Percentiles rank a stretch among this genome's conserved stretches.
Conservation (phyloP, 2,113 vertebrate genomes). For the Toxotes chatareus region DNA sequence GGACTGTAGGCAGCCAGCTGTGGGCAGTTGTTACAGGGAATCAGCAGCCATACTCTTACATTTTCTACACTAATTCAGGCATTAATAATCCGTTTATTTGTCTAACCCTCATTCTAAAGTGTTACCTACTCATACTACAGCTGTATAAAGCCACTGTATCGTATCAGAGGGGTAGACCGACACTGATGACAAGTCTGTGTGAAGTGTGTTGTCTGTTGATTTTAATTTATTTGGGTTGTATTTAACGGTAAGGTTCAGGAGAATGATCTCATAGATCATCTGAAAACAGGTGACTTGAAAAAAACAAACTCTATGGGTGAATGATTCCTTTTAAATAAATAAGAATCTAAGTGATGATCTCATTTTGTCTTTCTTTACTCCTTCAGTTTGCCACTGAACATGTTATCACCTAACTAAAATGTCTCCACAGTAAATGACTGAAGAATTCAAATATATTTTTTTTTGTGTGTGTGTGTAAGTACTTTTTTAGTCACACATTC, state of each 20-base stretch:
- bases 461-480: too few species aligned
- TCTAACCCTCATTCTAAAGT: slow-evolving; percentile 30
- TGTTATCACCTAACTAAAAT: not conserved
- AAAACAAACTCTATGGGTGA: slow-evolving; percentile 2
- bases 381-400: not conserved
- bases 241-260: not conserved
- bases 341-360: not conserved
- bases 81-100: not conserved
- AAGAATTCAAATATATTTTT: too few species aligned
- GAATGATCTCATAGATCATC: slow-evolving; percentile 10
- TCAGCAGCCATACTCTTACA: slow-evolving; percentile 29
- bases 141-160: slow-evolving; percentile 1
- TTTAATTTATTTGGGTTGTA: slow-evolving; percentile 22
- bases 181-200: not conserved
- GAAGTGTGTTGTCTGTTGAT: not conserved
- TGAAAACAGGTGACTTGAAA: slow-evolving; percentile 6
- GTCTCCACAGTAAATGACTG: too few species aligned
- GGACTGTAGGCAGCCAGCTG: not conserved
- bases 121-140: slow-evolving; percentile 15
- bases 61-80: not conserved
- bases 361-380: not conserved
- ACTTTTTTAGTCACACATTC: too few species aligned
- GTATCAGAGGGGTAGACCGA: not conserved
- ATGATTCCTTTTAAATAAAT: slow-evolving; percentile 19
- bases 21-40: not conserved